These are phyloP conservation scores for Tetramorium bicarinatum DNA, from an alignment of 2,888 invertebrate genomes.

Conservation along the genomic window DNA sequence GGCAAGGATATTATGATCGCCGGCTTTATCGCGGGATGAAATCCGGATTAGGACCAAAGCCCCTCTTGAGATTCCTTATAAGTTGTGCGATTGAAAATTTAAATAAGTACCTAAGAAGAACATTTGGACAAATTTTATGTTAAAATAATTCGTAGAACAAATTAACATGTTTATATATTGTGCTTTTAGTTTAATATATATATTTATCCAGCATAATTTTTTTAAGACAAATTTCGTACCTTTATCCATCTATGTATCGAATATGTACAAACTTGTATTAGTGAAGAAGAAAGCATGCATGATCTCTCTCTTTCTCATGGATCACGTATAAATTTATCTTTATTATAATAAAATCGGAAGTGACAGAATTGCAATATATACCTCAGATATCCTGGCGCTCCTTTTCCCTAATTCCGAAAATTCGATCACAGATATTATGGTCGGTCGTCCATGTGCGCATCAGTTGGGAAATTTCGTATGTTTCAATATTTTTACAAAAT, in stretches of 20 bases:
- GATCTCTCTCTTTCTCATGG: background rate
- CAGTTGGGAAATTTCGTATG: constrained; percentile 93
- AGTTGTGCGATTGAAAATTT: background rate
- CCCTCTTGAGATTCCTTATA: background rate
- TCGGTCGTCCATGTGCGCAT: constrained; percentile 96
- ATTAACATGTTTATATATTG: background rate
- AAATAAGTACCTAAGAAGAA: background rate
- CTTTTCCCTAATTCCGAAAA: constrained; percentile 76
- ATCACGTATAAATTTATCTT: background rate
- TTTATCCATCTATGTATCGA: constrained; percentile 2
- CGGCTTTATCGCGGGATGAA: constrained; percentile 86
- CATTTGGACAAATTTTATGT: background rate
- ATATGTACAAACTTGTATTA: constrained; percentile 4
- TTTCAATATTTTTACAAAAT: constrained; percentile 88
- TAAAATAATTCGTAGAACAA: background rate
- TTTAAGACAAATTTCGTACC: background rate
- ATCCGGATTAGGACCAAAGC: background rate
- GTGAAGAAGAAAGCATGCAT: background rate
- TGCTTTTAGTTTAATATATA: constrained; percentile 32
- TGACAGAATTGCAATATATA: constrained; percentile 23
- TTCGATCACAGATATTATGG: constrained; percentile 90
- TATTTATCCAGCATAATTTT: constrained; percentile 13
- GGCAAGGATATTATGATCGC: constrained; percentile 94
- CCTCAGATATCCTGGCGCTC: constrained; percentile 37
- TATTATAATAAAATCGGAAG: constrained; percentile 28